Conservation (phyloP, 2,888 invertebrate species). For the Callyntrura sp. region DNA sequence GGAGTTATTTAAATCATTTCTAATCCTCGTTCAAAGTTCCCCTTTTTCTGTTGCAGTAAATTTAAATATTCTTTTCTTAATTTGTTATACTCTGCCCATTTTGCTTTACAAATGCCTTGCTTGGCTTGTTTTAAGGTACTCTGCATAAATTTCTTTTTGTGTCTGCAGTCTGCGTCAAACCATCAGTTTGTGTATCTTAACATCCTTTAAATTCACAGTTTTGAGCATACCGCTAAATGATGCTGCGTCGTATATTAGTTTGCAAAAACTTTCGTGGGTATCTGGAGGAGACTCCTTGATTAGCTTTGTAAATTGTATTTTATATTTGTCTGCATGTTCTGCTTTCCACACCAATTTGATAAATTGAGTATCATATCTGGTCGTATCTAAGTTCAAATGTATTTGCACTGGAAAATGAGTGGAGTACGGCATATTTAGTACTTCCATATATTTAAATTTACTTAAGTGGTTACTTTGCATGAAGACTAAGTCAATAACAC, state of each 20-base stretch:
- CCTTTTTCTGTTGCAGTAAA: neutral
- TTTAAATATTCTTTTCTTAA: neutral
- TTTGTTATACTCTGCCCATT: neutral
- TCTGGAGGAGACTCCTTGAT: neutral
- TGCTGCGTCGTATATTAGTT: constrained; percentile 39
- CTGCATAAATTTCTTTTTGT: neutral
- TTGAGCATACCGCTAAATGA: neutral
- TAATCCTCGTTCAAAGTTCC: neutral
- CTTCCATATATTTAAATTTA: neutral
- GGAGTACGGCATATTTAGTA: neutral
- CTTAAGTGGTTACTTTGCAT: neutral
- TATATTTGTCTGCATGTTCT: neutral
- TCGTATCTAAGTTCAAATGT: neutral
- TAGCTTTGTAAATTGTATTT: neutral
- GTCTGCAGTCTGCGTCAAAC: constrained; percentile 58
- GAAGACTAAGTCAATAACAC: constrained; percentile 61
- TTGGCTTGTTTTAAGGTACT: neutral
- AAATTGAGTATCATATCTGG: no score
- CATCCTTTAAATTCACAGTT: neutral
- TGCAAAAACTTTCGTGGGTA: constrained; percentile 33
- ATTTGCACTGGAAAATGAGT: constrained; percentile 28
- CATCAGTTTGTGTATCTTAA: constrained; percentile 40
- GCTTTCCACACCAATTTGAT: neutral
- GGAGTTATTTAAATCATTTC: constrained; percentile 31
- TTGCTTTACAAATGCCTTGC: neutral